These are phyloP conservation scores for Parasteatoda lunata DNA, from an alignment of 2,888 invertebrate genomes.

Conservation along the genomic window DNA sequence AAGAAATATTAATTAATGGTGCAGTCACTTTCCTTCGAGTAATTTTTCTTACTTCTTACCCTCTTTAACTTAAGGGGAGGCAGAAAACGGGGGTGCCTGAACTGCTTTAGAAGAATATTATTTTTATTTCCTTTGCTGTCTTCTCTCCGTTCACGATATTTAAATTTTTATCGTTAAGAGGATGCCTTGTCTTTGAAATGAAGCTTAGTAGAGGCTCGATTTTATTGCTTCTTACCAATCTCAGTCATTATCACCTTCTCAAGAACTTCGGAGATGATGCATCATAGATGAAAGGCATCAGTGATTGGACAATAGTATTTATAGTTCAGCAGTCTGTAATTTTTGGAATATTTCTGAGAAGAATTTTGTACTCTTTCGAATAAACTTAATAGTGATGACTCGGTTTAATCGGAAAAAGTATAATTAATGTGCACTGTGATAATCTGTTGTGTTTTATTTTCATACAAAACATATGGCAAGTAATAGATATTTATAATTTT, in stretches of 20 bases:
- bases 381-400: not conserved
- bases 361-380: not conserved
- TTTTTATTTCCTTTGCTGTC: constrained; percentile 1
- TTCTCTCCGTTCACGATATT: not conserved
- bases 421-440: too few species aligned
- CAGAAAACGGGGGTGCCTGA: not conserved
- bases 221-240: not conserved
- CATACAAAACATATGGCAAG: too few species aligned
- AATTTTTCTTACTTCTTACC: constrained; percentile 20
- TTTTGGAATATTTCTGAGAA: not conserved
- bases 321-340: not conserved
- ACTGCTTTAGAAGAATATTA: not conserved
- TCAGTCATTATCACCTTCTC: not conserved
- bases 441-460: too few species aligned
- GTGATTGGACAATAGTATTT: not conserved
- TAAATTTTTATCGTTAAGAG: not conserved
- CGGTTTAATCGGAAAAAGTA: too few species aligned
- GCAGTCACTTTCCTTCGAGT: constrained; percentile 25
- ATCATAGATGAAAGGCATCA: not conserved
- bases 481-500: too few species aligned
- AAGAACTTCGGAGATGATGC: not conserved
- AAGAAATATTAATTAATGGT: constrained; percentile 63
- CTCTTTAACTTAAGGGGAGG: not conserved
- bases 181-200: not conserved
- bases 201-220: not conserved